Base-by-base conservation (phyloP, 2,888 invertebrate genomes). In the Drosophila anceps region DNA sequence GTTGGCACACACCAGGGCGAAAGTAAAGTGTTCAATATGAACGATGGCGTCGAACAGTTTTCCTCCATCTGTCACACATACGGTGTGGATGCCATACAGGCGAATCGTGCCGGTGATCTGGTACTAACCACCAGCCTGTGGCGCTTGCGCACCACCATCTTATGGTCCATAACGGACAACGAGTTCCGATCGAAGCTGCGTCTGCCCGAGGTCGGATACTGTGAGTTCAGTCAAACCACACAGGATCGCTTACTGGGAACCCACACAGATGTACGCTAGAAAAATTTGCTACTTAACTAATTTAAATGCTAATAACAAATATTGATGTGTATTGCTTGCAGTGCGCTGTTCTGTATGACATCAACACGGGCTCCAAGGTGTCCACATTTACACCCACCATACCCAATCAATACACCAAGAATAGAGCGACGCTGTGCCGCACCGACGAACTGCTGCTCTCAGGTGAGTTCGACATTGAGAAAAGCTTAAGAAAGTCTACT, bases 371-470 rank as follows among this genome's bases (percentile, higher is more conserved):
- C 4, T 94, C 95, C 63, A 94, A 95, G 78, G 92, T 98, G 46
- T 93, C 95, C 75, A 95, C 96, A 0, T 94, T 99, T 51, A 95
- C 95, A 35, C 97, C 98, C 1, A 94, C 96, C 61, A 95, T 97
- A 88, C 96, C 97, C 69, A 99, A 99, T 93, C 96, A 97, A 92
- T 99, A 99, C 93, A 96, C 96, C 3, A 96, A 97, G 93, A 99
- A 99, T 93, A 94, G 97, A 58, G 99, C 99, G 4, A 98, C 98
- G 3, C 98, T 98, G 93, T 98, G 97, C 93, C 97, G 97, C 60
- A 96, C 96, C 4, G 99, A 99, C 92, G 98, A 98, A 88, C 94
- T 99, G 20, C 96, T 99, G n/a, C 94, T 99, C 10, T 97, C 97
- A 64, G 95, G 95, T 95, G 79, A 81, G 80, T 48, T 39, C 5